Base-by-base conservation (phyloP, 1,140 invertebrate genomes). In the Lanistes nyassanus region DNA sequence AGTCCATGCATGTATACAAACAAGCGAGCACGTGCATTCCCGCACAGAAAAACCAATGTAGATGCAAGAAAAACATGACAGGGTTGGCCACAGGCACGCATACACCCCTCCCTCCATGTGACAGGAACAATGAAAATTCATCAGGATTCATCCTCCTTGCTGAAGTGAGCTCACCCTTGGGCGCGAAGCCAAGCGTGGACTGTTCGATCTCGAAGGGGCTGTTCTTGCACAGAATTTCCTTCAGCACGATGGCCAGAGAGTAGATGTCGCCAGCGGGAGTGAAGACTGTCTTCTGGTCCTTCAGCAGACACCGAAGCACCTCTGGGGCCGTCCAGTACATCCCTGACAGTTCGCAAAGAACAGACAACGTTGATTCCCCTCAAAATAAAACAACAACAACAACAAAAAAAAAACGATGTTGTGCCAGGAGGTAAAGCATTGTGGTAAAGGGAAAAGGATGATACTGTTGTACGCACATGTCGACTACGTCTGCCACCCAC, bases 281-380 rank as follows among this genome's bases (percentile, higher is more conserved):
- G 2, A 74, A 78, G n/a, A 94, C 94, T n/a, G 56, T 65, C 16
- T 65, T 78, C 11, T 77, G 76, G 9, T 76, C 69, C 37, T 65
- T 67, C 19, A 78, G 74, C 1, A 93, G 92, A 23, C 51, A 66
- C 80, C 97, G 91, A 73, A 99, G 89, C 36, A 98, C 88, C 88
- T 99, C 98, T 26, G 98, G 98, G 37, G 97, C 96, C 88, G 94
- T 97, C 97, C 97, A 99, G 82, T 99, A 92, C 87, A 86, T 64
- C 34, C 77, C 83, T 83, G 71, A 47, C 2, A 47, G 42, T 7
- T 7, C 64, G 36, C n/a, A 66, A 5, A 66, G 2, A 66, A 66
- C 9, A 31, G 9, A 31, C 23, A 36, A 66, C 31, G n/a, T 11
- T 29, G 64, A 13, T 66, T 66, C 23, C 13, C 26, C 16, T 29